Percentiles rank a stretch among this genome's conserved stretches.
Evolutionary conservation across 2,113 vertebrate species (phyloP).

Genomic region (Rhodinocichla rosea): DNA sequence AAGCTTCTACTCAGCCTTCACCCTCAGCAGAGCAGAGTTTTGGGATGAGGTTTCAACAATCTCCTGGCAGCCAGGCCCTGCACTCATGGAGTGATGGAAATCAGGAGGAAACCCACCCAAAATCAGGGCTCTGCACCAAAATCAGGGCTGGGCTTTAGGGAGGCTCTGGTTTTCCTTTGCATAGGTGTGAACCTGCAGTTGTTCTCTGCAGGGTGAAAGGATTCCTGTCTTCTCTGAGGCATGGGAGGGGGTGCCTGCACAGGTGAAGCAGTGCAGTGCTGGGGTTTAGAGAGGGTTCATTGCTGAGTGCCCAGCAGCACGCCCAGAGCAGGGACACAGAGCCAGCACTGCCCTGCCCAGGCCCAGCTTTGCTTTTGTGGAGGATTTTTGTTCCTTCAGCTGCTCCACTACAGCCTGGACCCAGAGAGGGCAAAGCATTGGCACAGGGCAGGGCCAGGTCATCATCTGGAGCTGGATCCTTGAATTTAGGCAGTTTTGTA

Average conservation of each 20-base stretch:
- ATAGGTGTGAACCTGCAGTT: accelerated
- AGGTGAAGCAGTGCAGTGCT: not conserved
- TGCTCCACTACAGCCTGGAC: not conserved
- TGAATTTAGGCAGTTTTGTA: not conserved
- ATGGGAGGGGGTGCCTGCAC: not conserved
- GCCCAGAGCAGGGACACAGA: not conserved
- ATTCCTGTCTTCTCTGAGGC: not conserved
- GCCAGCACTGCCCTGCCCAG: not conserved
- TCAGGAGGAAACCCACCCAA: not conserved
- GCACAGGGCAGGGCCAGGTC: not conserved
- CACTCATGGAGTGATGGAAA: not conserved
- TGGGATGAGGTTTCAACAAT: not conserved
- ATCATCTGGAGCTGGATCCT: not conserved
- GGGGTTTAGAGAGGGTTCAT: not conserved
- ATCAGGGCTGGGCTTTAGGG: not conserved
- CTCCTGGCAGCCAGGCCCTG: not conserved
- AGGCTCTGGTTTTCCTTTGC: not conserved
- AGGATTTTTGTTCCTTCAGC: not conserved
- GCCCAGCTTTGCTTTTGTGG: not conserved
- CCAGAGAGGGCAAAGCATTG: not conserved
- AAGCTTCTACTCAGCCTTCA: no score
- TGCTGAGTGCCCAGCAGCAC: not conserved
- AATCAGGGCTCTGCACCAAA: not conserved
- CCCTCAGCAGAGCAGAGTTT: not conserved
- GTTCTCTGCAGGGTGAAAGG: not conserved